Evolutionary conservation across 2,888 invertebrate genomes (phyloP).

Genomic region (Netelia fuscicornis): DNA sequence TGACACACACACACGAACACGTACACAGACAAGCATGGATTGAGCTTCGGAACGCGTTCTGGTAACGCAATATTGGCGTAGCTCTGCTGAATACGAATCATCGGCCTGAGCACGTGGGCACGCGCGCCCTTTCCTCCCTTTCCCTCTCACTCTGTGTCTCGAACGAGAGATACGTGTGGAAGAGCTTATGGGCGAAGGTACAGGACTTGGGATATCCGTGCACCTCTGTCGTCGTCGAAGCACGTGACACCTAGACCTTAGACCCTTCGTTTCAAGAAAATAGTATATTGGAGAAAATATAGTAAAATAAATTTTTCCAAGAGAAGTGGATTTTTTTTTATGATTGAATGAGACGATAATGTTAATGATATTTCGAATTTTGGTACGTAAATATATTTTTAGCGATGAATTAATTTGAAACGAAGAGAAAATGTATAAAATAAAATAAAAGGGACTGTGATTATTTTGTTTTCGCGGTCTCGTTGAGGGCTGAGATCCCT

Average conservation of each 20-base stretch:
- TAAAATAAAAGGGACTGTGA: no score
- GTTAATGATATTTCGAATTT: no score
- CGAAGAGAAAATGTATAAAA: no score
- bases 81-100: constrained; percentile 82
- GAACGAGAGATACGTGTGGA: constrained; percentile 50
- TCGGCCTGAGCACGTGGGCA: constrained; percentile 67
- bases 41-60: constrained; percentile 82
- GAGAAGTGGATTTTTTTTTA: no score
- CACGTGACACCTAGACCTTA: constrained; percentile 36
- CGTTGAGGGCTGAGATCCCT: no score
- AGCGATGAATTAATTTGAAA: no score
- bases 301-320: neutral
- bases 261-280: neutral
- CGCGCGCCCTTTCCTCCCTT: constrained; percentile 56
- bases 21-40: constrained; percentile 61
- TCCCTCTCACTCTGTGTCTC: constrained; percentile 37
- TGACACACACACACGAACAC: no score
- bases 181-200: constrained; percentile 47
- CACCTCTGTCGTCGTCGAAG: constrained; percentile 19
- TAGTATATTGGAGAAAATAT: neutral
- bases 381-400: no score
- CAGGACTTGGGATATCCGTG: constrained; percentile 20
- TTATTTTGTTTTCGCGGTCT: no score
- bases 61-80: constrained; percentile 84
- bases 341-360: no score